A percentile compares a stretch with the other conserved stretches of the same genome.
These are phyloP conservation scores for Cyrtodaria siliqua DNA, from an alignment of 2,888 invertebrate genomes.

Conservation along the genomic window DNA sequence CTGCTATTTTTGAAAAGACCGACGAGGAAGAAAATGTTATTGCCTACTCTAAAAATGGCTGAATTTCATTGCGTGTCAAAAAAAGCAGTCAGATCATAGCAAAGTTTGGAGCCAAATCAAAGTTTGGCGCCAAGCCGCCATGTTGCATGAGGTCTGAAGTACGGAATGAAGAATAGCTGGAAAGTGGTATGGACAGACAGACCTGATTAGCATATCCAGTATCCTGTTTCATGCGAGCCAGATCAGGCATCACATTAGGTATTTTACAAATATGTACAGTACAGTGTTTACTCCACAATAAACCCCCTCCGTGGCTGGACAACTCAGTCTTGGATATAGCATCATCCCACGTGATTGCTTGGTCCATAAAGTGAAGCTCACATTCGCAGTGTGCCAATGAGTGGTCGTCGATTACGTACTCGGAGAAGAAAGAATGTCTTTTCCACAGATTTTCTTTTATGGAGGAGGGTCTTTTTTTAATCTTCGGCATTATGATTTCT, in stretches of 20 bases:
- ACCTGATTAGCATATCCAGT: slow-evolving; percentile 56
- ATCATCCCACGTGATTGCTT: slow-evolving; percentile 36
- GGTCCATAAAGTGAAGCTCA: slow-evolving; percentile 50
- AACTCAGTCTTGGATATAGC: too few species aligned
- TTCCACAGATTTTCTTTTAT: neutral
- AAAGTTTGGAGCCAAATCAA: too few species aligned
- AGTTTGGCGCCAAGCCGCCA: too few species aligned
- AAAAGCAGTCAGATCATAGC: too few species aligned
- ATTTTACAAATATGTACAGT: slow-evolving; percentile 50
- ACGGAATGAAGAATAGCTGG: neutral
- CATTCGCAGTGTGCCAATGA: slow-evolving; percentile 43
- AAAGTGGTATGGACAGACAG: too few species aligned
- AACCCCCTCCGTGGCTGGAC: slow-evolving; percentile 1
- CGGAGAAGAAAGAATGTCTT: slow-evolving; percentile 42
- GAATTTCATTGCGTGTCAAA: too few species aligned
- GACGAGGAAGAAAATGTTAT: too few species aligned
- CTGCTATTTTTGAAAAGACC: too few species aligned
- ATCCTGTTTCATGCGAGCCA: slow-evolving; percentile 27
- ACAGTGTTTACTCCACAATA: slow-evolving; percentile 43
- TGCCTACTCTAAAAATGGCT: too few species aligned
- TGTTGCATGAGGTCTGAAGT: too few species aligned
- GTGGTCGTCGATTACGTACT: slow-evolving; percentile 37
- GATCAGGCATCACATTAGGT: slow-evolving; percentile 14
- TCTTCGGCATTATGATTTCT: too few species aligned
- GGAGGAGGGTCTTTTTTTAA: too few species aligned